phyloP scores from a whole-genome alignment of 2,797 vertebrate genomes.

The Onychomys leucogaster region DNA sequence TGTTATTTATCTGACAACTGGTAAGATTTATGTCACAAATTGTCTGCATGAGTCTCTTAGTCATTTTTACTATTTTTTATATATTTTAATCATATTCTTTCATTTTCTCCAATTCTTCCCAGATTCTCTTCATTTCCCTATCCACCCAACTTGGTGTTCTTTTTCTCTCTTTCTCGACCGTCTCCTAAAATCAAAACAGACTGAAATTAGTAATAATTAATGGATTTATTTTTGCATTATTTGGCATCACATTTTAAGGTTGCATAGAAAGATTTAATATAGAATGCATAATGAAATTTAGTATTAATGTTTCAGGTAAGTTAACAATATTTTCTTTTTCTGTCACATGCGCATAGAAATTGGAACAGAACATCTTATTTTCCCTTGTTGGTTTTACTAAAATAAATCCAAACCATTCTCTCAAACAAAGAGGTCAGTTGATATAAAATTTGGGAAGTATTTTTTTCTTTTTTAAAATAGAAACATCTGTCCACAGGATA shows the following conservation, averaged over 20 bases:
- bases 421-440: constrained; percentile 57
- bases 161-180: neutral
- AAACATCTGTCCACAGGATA: constrained; percentile 62
- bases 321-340: neutral
- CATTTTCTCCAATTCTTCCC: neutral
- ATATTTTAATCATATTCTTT: neutral
- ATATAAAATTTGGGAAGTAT: constrained; percentile 26
- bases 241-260: neutral
- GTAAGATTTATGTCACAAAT: neutral
- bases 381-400: neutral
- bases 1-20: neutral
- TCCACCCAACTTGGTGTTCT: neutral
- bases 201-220: neutral
- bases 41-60: neutral
- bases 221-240: neutral
- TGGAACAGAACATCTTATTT: neutral
- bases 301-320: neutral
- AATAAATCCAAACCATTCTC: constrained; percentile 34
- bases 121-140: neutral
- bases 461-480: neutral
- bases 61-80: neutral
- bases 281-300: neutral
- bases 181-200: neutral
- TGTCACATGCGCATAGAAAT: neutral
- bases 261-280: constrained; percentile 20